A percentile compares a stretch with the other conserved stretches of the same genome.
Conservation (phyloP, 1,140 invertebrate species). For the Mesaphorura yosii region DNA sequence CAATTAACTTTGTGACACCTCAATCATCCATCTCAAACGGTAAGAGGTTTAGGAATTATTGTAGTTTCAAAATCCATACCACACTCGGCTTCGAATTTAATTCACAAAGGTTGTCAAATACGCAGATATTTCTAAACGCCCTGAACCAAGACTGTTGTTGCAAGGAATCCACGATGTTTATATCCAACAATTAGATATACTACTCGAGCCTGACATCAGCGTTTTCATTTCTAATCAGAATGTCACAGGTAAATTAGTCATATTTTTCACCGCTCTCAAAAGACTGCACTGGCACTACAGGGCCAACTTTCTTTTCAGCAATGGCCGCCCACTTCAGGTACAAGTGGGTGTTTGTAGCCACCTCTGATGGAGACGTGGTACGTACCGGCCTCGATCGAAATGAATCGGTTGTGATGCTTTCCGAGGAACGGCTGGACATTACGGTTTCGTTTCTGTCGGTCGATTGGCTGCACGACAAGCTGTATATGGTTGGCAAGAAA, state of each 20-base stretch:
- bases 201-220: constrained; percentile 20
- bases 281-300: too few relatives aligned
- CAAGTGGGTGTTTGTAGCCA: constrained; percentile 24
- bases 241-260: constrained; percentile 15
- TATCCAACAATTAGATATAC: constrained; percentile 20
- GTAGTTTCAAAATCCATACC: neutral
- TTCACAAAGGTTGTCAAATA: constrained; percentile 1
- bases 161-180: constrained; percentile 26
- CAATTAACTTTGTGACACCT: constrained; percentile 51
- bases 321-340: constrained; percentile 21
- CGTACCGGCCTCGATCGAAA: constrained; percentile 39
- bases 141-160: constrained; percentile 21
- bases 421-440: constrained; percentile 41
- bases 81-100: too few relatives aligned
- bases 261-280: too few relatives aligned
- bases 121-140: constrained; percentile 19
- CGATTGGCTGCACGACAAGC: constrained; percentile 73
- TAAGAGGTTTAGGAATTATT: constrained; percentile 35
- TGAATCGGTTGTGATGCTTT: constrained; percentile 25
- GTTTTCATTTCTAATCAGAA: constrained; percentile 21
- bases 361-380: constrained; percentile 43
- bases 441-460: constrained; percentile 56
- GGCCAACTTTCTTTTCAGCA: constrained; percentile 27
- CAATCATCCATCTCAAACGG: constrained; percentile 44
- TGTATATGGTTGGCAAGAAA: constrained; percentile 62